Base-by-base conservation (phyloP, 2,888 invertebrate species). In the Lomographa bimaculata region DNA sequence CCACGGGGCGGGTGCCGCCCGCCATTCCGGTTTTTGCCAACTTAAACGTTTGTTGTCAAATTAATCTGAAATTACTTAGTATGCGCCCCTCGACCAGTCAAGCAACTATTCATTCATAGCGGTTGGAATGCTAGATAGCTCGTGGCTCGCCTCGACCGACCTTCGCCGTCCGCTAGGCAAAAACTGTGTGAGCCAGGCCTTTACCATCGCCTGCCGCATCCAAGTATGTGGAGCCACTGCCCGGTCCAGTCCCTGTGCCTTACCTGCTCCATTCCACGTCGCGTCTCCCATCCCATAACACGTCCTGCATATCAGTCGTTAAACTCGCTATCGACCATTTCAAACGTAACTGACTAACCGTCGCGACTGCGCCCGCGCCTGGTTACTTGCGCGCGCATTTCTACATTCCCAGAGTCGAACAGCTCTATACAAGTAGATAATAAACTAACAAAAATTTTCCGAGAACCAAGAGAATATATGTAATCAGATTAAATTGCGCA, bases 41-140 rank as follows among this genome's bases (percentile, higher is more conserved):
- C 84, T 77, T 76, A 78, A 82, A 81, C 79, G 81, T 85, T 86
- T 87, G 86, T 87, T 86, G 86, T 86, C 86, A 87, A 89, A 86
- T 89, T 85, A 83, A 86, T 85, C 84, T 82, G 74, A 76, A 79
- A 78, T 78, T 64, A 72, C 75, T 83, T 78, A 81, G 80, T 80
- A 81, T 85, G 81, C 79, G 76, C 63, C 63, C 64, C 68, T 60
- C 68, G 72, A 85, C 86, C 79, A 74, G 87, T 87, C 74, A 66
- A 62, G 72, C 78, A 63, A 79, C 86, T 85, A 85, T 87, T 89
- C 87, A 89, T 89, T 89, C 86, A 89, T 87, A 83, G 81, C 73
- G 71, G 71, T 70, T 66, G 85, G 86, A 85, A 86, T 85, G 84
- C 82, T 86, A 87, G 86, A 80, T 71, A 70, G 74, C 79, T 78